Percentiles rank a stretch among this genome's conserved stretches.
phyloP scores from a whole-genome alignment of 2,888 invertebrate species.

The Priocnemis perturbator region DNA sequence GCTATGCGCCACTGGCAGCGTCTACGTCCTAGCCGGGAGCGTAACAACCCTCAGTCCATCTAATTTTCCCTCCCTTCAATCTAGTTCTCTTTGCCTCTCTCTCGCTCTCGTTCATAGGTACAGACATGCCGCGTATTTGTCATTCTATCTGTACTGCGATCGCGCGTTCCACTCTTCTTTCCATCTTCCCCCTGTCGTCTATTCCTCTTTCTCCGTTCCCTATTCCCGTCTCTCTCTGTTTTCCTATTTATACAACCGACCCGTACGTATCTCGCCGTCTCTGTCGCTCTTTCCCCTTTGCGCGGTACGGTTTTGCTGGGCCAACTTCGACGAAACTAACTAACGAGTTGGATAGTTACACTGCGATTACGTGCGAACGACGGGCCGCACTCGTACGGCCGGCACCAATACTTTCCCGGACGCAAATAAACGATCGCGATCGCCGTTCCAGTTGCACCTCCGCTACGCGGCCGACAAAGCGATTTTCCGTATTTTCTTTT shows the following conservation, averaged over 20 bases:
- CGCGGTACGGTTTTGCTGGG: slow-evolving; percentile 17
- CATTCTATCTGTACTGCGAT: too few species aligned
- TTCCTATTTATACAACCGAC: neutral
- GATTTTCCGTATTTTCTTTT: neutral
- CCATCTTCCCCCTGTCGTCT: neutral
- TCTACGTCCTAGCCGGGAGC: neutral
- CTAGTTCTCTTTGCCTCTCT: neutral
- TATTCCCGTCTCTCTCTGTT: neutral
- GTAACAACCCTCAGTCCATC: neutral
- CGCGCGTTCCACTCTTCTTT: neutral
- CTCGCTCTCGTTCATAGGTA: neutral
- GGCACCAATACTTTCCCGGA: slow-evolving; percentile 15
- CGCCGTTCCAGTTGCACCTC: neutral
- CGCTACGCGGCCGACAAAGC: neutral
- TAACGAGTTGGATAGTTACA: slow-evolving; percentile 49
- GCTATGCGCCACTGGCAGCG: slow-evolving; percentile 10
- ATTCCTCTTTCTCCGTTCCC: slow-evolving; percentile 1
- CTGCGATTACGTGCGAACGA: slow-evolving; percentile 42
- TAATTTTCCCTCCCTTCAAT: neutral
- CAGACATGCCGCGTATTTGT: too few species aligned
- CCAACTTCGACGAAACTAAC: slow-evolving; percentile 43
- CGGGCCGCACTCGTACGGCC: slow-evolving; percentile 4
- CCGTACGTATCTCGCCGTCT: slow-evolving; percentile 1
- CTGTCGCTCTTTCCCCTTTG: neutral
- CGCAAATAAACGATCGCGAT: slow-evolving; percentile 24